Evolutionary conservation across 2,888 invertebrate genomes (phyloP).

Genomic region (Cephus runcator): DNA sequence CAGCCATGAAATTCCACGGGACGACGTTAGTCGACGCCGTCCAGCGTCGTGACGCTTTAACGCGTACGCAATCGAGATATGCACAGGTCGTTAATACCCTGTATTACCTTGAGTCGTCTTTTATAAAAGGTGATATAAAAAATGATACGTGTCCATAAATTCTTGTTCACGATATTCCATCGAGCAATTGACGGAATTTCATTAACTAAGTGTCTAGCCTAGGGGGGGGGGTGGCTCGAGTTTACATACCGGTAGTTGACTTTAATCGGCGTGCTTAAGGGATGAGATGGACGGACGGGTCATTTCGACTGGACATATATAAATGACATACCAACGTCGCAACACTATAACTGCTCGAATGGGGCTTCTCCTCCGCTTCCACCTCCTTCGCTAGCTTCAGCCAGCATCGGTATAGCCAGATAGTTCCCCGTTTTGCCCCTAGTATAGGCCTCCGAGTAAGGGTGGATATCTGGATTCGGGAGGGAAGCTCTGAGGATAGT

Average conservation of each 20-base stretch:
- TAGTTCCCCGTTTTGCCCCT: not conserved
- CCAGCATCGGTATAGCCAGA: not conserved
- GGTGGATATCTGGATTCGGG: constrained; percentile 45
- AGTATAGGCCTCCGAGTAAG: not conserved
- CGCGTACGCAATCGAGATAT: not conserved
- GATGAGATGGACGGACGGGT: constrained; percentile 63
- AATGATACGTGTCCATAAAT: not conserved
- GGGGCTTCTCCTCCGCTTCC: constrained; percentile 26
- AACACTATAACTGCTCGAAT: constrained; percentile 53
- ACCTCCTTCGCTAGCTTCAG: constrained; percentile 21
- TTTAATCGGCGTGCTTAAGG: constrained; percentile 62
- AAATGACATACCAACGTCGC: constrained; percentile 59
- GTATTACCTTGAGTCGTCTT: not conserved
- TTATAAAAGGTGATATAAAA: not conserved
- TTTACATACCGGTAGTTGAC: constrained; percentile 41
- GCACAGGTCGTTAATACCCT: not conserved
- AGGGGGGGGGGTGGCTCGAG: not conserved
- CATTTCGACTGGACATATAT: constrained; percentile 63
- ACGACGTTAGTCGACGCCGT: not conserved
- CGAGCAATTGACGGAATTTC: constrained; percentile 35
- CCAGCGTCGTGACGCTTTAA: not conserved
- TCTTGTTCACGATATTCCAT: not conserved
- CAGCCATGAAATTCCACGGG: not conserved
- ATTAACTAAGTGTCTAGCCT: constrained; percentile 43
- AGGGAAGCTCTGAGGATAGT: constrained; percentile 58